Conservation (phyloP, 2,888 invertebrate genomes). For the Drosophila yooni region DNA sequence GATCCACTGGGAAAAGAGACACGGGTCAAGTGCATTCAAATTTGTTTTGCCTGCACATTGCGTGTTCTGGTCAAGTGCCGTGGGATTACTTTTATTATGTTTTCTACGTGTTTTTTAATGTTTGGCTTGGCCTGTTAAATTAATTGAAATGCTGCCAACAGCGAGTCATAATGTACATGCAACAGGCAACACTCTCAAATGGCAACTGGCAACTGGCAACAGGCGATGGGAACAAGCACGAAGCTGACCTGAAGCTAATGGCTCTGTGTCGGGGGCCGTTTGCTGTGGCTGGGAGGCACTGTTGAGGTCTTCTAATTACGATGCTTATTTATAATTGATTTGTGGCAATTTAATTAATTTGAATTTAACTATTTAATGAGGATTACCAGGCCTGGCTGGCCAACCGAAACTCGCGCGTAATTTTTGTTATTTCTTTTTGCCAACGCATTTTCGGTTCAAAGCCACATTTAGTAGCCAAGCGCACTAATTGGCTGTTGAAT, state of each 20-base stretch:
- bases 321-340: constrained; percentile 81
- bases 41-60: constrained; percentile 27
- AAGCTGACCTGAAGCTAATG: constrained; percentile 36
- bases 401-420: constrained; percentile 26
- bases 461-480: constrained; percentile 72
- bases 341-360: constrained; percentile 81
- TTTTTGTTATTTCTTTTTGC: constrained; percentile 1
- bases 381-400: constrained; percentile 64
- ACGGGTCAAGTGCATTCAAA: constrained; percentile 50
- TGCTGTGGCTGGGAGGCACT: background rate
- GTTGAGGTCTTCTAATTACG: constrained; percentile 80
- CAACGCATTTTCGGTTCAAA: constrained; percentile 48
- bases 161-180: constrained; percentile 64
- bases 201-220: constrained; percentile 11
- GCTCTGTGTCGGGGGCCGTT: background rate
- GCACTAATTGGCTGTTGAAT: constrained; percentile 80
- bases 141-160: constrained; percentile 68
- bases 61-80: constrained; percentile 49
- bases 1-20: constrained; percentile 35
- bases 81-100: constrained; percentile 74
- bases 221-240: constrained; percentile 17
- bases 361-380: constrained; percentile 82
- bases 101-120: constrained; percentile 45
- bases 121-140: constrained; percentile 68
- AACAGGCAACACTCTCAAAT: constrained; percentile 61